A percentile compares a stretch with the other conserved stretches of the same genome.
These are phyloP conservation scores for Nycticebus coucang DNA, from an alignment of 2,113 vertebrate species.

Conservation along the genomic window DNA sequence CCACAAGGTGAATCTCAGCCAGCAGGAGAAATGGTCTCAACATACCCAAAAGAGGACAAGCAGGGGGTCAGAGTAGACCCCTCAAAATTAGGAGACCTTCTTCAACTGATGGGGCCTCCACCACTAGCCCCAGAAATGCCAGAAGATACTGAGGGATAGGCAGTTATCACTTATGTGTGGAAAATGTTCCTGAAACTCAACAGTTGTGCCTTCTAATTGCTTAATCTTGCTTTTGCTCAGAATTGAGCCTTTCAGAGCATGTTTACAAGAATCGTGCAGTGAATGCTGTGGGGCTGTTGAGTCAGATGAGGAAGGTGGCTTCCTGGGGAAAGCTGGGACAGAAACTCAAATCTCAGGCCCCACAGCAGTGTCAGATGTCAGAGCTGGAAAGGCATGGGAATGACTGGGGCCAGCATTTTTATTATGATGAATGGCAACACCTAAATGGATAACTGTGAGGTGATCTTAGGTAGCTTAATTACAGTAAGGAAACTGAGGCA, in stretches of 20 bases:
- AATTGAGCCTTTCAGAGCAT: not conserved
- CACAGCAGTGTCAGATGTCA: accelerated
- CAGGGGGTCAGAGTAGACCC: not conserved
- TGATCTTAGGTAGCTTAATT: not conserved
- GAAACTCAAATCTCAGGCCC: not conserved
- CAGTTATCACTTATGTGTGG: not conserved
- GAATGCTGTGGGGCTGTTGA: not conserved
- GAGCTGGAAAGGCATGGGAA: not conserved
- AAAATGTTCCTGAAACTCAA: not conserved
- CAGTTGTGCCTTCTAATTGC: not conserved
- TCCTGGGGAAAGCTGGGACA: not conserved
- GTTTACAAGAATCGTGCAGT: accelerated
- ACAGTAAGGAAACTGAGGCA: too few relatives aligned
- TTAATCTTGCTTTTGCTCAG: not conserved
- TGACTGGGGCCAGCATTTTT: not conserved
- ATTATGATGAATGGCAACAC: accelerated
- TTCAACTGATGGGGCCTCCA: not conserved
- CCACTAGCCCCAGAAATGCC: not conserved
- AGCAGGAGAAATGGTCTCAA: not conserved
- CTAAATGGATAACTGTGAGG: not conserved
- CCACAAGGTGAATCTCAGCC: conserved; percentile 89
- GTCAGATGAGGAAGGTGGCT: not conserved
- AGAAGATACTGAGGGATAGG: not conserved
- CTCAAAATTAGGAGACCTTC: not conserved
- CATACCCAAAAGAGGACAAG: not conserved